phyloP scores from a whole-genome alignment of 2,113 vertebrate species.

The Pituophis catenifer region DNA sequence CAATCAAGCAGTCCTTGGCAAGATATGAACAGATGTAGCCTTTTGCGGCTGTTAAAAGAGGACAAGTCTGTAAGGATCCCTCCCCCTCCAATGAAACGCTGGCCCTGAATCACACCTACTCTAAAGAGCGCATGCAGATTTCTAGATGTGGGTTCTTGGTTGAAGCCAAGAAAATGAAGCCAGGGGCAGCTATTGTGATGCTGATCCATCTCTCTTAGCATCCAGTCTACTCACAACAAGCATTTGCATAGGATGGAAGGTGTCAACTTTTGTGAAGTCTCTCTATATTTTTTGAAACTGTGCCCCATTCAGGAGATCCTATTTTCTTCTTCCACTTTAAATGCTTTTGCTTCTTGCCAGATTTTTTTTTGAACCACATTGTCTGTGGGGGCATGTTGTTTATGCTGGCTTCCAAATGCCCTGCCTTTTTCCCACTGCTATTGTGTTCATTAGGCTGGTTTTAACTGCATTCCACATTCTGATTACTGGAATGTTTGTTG shows the following conservation, averaged over 20 bases:
- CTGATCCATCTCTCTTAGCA: background rate
- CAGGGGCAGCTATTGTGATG: background rate
- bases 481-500: background rate
- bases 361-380: background rate
- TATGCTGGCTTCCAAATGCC: background rate
- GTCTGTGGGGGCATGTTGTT: background rate
- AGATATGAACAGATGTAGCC: background rate
- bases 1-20: background rate
- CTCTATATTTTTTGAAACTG: background rate
- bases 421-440: background rate
- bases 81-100: background rate
- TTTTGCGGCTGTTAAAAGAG: background rate
- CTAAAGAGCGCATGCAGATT: background rate
- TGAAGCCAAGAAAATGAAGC: background rate
- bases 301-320: background rate
- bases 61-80: background rate
- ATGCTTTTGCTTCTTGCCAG: background rate
- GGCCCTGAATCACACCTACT: background rate
- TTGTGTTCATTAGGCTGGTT: background rate
- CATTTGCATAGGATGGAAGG: background rate
- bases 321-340: background rate
- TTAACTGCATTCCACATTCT: background rate
- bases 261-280: background rate
- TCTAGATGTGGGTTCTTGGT: background rate
- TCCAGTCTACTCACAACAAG: background rate